Conservation (phyloP, 2,797 vertebrate genomes). For the Chelidonichthys spinosus region DNA sequence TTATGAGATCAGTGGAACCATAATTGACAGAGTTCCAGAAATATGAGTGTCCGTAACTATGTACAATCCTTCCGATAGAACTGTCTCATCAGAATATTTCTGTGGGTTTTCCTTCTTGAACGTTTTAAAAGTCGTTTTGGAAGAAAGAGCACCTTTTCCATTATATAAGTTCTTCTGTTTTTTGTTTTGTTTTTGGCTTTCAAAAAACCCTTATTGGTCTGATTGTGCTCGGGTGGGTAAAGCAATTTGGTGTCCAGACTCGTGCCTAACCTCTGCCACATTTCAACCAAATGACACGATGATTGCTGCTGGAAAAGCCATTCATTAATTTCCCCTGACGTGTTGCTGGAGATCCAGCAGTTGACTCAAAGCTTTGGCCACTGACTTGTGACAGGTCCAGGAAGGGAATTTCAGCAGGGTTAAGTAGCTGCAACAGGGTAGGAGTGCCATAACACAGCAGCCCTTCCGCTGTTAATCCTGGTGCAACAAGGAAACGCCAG, state of each 20-base stretch:
- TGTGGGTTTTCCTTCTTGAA: not conserved
- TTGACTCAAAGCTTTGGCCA: conserved; percentile 40
- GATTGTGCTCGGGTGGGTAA: conserved; percentile 11
- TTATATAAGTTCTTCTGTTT: not conserved
- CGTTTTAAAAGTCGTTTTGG: not conserved
- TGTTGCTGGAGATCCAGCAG: conserved; percentile 10
- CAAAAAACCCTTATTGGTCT: not conserved
- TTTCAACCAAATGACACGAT: conserved; percentile 18
- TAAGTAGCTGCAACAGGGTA: conserved; percentile 44
- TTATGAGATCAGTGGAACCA: not conserved
- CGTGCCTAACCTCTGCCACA: conserved; percentile 1
- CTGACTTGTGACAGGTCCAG: conserved; percentile 43
- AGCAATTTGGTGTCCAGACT: conserved; percentile 4
- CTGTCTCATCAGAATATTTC: not conserved
- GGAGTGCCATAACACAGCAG: conserved; percentile 35
- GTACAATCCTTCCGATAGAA: not conserved
- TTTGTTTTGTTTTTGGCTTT: not conserved
- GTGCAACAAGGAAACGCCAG: conserved; percentile 41
- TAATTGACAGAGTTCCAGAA: no score
- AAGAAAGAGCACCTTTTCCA: not conserved
- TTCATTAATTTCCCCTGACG: conserved; percentile 15
- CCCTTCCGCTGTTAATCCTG: conserved; percentile 48
- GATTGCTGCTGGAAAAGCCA: conserved; percentile 26
- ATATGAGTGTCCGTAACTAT: no score
- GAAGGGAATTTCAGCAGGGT: conserved; percentile 51